Conservation (phyloP, 2,113 vertebrate genomes). For the Phoxinus phoxinus region DNA sequence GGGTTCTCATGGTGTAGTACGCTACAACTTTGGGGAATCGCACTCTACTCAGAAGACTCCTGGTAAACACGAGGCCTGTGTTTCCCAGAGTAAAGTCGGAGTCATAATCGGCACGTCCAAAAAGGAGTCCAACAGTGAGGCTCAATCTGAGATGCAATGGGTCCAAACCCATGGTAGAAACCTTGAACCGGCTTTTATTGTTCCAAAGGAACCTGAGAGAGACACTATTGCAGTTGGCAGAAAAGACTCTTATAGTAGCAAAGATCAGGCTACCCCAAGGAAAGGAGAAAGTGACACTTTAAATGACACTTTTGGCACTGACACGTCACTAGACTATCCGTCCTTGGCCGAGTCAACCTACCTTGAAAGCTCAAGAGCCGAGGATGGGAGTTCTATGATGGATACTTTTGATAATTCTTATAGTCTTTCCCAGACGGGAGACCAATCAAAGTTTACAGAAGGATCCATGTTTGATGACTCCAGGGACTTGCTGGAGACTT, state of each 20-base stretch:
- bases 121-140: constrained; percentile 47
- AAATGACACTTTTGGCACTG: constrained; percentile 44
- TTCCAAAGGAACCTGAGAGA: constrained; percentile 16
- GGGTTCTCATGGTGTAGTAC: constrained; percentile 54
- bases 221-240: constrained; percentile 13
- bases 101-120: constrained; percentile 35
- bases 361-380: constrained; percentile 52
- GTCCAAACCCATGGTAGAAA: constrained; percentile 1
- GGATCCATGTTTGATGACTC: constrained; percentile 59
- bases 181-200: constrained; percentile 3
- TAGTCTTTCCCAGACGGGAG: constrained; percentile 52
- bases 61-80: constrained; percentile 50
- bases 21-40: constrained; percentile 33
- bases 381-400: constrained; percentile 49
- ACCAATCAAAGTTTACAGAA: constrained; percentile 56
- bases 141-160: constrained; percentile 31
- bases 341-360: constrained; percentile 51
- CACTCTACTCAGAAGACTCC: constrained; percentile 31
- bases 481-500: constrained; percentile 57
- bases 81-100: constrained; percentile 45
- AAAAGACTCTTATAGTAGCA: constrained; percentile 47
- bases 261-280: constrained; percentile 45
- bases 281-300: constrained; percentile 39
- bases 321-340: constrained; percentile 50
- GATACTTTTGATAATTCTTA: constrained; percentile 58